Conservation (phyloP, 2,113 vertebrate species). For the Daboia siamensis region DNA sequence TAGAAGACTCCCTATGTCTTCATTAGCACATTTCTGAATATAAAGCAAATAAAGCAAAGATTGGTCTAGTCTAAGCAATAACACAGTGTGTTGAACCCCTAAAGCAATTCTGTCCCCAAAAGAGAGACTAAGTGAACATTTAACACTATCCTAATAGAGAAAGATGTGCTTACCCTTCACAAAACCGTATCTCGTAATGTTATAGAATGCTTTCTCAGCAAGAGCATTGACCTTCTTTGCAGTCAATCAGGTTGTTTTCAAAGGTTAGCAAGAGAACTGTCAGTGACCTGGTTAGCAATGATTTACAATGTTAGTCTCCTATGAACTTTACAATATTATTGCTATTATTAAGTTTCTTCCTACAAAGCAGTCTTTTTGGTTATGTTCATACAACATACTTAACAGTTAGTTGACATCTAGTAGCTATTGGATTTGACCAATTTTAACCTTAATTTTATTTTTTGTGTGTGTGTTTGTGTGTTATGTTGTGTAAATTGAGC, state of each 20-base stretch:
- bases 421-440: background rate
- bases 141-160: background rate
- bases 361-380: slow-evolving; percentile 2
- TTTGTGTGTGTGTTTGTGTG: background rate
- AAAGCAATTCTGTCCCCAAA: background rate
- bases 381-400: background rate
- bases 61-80: background rate
- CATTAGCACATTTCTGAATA: background rate
- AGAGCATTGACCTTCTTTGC: slow-evolving; percentile 10
- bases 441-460: background rate
- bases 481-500: background rate
- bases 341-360: slow-evolving; percentile 17
- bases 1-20: background rate
- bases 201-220: slow-evolving; percentile 27
- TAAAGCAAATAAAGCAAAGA: background rate
- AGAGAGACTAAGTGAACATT: background rate
- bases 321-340: slow-evolving; percentile 4
- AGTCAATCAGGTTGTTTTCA: slow-evolving; percentile 23
- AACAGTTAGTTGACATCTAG: background rate
- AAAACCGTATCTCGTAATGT: background rate
- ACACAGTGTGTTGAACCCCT: too few species aligned
- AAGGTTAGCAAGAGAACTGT: slow-evolving; percentile 4
- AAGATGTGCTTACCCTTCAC: slow-evolving; percentile 2
- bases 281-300: slow-evolving; percentile 1
- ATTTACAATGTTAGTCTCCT: slow-evolving; percentile 30